A percentile compares a stretch with the other conserved stretches of the same genome.
These are phyloP conservation scores for Heliconius eleuchia DNA, from an alignment of 1,140 invertebrate species.

Conservation along the genomic window DNA sequence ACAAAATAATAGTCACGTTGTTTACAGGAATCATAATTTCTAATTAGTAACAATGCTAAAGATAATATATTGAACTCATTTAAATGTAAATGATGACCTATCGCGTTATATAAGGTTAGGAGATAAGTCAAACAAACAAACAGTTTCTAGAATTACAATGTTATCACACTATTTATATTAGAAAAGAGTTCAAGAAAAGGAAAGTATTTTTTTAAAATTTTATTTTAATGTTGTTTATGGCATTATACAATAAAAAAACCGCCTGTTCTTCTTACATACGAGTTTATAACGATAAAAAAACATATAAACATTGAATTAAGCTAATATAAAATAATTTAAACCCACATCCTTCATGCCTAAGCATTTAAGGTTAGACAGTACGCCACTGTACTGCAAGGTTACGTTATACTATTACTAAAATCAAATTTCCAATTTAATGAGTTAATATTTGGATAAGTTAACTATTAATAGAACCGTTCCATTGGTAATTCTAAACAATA, in stretches of 20 bases:
- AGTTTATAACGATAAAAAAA: too few species aligned
- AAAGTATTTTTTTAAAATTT: neutral
- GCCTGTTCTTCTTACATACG: too few species aligned
- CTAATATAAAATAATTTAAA: neutral
- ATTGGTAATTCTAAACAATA: neutral
- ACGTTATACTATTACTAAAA: neutral
- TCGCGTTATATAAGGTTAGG: slow-evolving; percentile 13
- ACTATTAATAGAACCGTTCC: neutral
- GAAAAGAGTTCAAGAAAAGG: neutral
- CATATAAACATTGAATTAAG: too few species aligned
- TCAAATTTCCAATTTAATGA: neutral
- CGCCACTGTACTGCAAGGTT: neutral
- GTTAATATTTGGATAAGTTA: neutral
- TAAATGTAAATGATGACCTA: neutral
- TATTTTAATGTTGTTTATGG: too few species aligned
- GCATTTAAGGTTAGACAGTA: neutral
- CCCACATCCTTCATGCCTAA: neutral
- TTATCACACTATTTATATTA: neutral
- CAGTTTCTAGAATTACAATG: slow-evolving; percentile 9
- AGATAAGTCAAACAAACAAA: slow-evolving; percentile 27
- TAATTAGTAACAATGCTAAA: slow-evolving; percentile 38
- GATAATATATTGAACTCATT: slow-evolving; percentile 11
- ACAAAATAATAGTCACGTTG: too few species aligned
- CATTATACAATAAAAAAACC: too few species aligned
- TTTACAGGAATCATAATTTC: neutral